Percentiles rank a stretch among this genome's conserved stretches.
phyloP scores from a whole-genome alignment of 2,113 vertebrate genomes.

The Gopherus flavomarginatus region DNA sequence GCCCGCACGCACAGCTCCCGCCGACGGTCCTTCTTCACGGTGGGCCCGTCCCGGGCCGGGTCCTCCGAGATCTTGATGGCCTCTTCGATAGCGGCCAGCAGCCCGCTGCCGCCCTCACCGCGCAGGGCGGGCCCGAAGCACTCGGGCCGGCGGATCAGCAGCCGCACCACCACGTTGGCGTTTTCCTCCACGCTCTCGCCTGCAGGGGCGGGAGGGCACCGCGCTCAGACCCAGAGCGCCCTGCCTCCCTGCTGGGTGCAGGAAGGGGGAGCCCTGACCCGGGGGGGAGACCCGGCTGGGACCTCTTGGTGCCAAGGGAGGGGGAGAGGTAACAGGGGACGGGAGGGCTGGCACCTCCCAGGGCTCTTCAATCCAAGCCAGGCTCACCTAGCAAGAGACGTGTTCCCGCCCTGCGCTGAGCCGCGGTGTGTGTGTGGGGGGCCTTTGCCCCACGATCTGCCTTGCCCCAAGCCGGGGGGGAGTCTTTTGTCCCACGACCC shows the following conservation, averaged over 20 bases:
- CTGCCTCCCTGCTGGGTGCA: neutral
- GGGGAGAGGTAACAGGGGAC: neutral
- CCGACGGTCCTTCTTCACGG: conserved; percentile 90
- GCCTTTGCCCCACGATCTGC: too few relatives aligned
- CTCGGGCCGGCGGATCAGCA: conserved; percentile 93
- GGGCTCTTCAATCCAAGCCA: neutral
- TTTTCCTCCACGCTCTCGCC: conserved; percentile 96
- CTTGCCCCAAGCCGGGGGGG: too few relatives aligned
- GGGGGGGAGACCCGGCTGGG: neutral
- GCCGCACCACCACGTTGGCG: conserved; percentile 92
- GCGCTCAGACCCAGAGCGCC: neutral
- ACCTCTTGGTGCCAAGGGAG: neutral
- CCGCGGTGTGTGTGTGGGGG: too few relatives aligned
- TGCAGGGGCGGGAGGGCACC: conserved; percentile 23
- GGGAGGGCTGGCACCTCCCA: neutral
- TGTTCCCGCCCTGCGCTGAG: too few relatives aligned
- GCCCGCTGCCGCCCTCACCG: conserved; percentile 91
- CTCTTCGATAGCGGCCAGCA: conserved; percentile 92
- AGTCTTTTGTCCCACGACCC: too few relatives aligned
- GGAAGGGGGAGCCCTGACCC: too few relatives aligned
- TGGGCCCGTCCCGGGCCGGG: conserved; percentile 91
- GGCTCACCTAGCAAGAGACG: neutral
- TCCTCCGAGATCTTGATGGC: conserved; percentile 95
- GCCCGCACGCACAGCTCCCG: conserved; percentile 73
- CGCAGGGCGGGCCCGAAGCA: conserved; percentile 93